Evolutionary conservation across 2,113 vertebrate species (phyloP).

Genomic region (Coptodon rendalli): DNA sequence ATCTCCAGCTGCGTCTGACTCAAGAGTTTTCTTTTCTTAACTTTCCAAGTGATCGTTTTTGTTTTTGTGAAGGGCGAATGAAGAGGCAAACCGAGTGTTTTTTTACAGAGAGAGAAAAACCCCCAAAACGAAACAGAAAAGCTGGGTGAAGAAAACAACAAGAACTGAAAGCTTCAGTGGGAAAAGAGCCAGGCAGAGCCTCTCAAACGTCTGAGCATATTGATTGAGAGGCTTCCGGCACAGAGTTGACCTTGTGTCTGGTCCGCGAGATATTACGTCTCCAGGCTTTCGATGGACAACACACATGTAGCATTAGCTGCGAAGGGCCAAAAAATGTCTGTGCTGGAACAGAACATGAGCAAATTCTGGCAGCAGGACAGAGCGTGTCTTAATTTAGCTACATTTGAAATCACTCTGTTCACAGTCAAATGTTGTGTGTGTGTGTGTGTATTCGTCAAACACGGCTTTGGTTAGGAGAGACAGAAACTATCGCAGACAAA

Average conservation of each 20-base stretch:
- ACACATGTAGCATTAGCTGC: background rate
- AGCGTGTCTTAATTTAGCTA: conserved; percentile 18
- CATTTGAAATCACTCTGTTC: conserved; percentile 5
- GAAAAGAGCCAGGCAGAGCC: background rate
- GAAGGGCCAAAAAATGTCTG: background rate
- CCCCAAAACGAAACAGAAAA: fast-evolving
- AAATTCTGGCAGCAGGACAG: background rate
- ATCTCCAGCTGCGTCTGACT: background rate
- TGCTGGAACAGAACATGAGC: background rate
- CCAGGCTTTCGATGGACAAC: conserved; percentile 21
- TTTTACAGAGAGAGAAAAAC: background rate
- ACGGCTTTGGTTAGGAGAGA: background rate
- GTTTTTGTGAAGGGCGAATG: background rate
- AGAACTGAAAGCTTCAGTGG: conserved; percentile 24
- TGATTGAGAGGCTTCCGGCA: conserved; percentile 40
- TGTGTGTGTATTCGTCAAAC: background rate
- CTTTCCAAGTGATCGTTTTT: conserved; percentile 13
- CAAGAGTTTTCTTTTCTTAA: background rate
- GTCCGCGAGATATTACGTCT: conserved; percentile 1
- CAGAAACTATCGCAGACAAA: conserved; percentile 10
- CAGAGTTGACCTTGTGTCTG: conserved; percentile 27
- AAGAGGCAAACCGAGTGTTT: background rate
- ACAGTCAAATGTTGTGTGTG: background rate
- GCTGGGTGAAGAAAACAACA: background rate
- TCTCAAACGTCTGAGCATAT: conserved; percentile 30